Evolutionary conservation across 2,113 vertebrate species (phyloP), one percentile per base, ranked within the genome.

Genomic region (Pangasianodon hypophthalmus): DNA sequence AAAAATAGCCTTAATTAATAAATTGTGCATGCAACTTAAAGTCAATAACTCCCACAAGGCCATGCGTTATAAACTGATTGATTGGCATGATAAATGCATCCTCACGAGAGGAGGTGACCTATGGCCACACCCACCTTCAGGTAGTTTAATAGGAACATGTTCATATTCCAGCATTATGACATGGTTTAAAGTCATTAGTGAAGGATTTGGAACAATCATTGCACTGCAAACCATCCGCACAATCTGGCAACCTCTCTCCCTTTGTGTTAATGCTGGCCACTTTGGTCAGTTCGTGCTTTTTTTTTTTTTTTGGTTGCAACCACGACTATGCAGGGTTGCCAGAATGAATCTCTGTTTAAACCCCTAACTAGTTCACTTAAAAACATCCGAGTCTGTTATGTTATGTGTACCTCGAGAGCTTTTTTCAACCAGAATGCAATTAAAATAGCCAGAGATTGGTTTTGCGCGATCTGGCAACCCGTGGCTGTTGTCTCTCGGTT

Each of bases 231-330:
- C 0, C 37, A 56, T 3, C 6, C 24, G 4, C 2, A 41, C 52
- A 60, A 87, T 87, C 86, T 87, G 86, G 86, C 86, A 87, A 87
- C 86, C 86, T 56, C 0, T 1, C 24, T 87, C 86, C 54, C 86
- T 87, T 87, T 87, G 86, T 87, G 86, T 87, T 87, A 75, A 87
- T 79, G 82, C 37, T 84, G 82, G 9, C 54, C 37, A 84, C 21
- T 84, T 84, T 84, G 71, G 86, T 41, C 71, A n/a, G 46, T 77
- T 77, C 71, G 24, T 60, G 41, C 10, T 56, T 4, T 48, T 29
- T 37, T 58, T 62, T 50, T 1, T 50, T 50, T 73, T 73, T 73
- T 8, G 71, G 58, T n/a, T 14, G 37, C 11, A 52, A 9, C 4
- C 83, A n/a, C 41, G 84, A 50, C 44, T 32, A 8, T 21, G 2